phyloP scores from a whole-genome alignment of 2,888 invertebrate species.

The Cryptosula pallasiana region DNA sequence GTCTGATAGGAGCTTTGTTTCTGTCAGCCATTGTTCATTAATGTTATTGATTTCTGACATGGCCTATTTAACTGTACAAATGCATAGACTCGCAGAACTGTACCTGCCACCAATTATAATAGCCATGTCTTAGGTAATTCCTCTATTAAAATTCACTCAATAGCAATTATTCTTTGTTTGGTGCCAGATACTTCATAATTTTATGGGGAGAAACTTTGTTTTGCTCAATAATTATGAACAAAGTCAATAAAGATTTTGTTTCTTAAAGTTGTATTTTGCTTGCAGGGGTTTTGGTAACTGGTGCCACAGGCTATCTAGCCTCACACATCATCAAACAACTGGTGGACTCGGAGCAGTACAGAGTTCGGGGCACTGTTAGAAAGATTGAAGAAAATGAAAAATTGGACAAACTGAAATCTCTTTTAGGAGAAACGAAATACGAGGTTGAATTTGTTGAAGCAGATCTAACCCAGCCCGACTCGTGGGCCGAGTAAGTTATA shows the following conservation, averaged over 20 bases:
- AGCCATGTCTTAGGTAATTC: too few species aligned
- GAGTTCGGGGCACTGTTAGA: conserved; percentile 56
- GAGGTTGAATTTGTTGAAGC: conserved; percentile 56
- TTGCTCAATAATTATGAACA: too few species aligned
- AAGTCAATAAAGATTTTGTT: too few species aligned
- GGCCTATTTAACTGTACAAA: background rate
- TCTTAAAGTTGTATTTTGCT: background rate
- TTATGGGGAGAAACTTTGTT: too few species aligned
- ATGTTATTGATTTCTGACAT: background rate
- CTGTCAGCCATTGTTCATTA: background rate
- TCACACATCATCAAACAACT: conserved; percentile 56
- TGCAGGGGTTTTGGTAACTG: conserved; percentile 56
- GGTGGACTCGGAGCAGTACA: conserved; percentile 53
- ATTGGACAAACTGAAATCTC: conserved; percentile 23
- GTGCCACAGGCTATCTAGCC: conserved; percentile 57
- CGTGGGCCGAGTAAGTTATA: conserved; percentile 46
- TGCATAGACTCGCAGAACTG: too few species aligned
- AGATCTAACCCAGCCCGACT: conserved; percentile 54
- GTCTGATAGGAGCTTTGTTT: background rate
- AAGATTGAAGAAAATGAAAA: conserved; percentile 49
- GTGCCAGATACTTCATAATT: too few species aligned
- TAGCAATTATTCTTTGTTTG: too few species aligned
- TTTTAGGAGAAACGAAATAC: conserved; percentile 37
- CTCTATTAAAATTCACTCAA: too few species aligned
- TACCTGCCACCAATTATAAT: too few species aligned